Base-by-base conservation (phyloP, 37 sponge, comb jelly and placozoan genomes). In the Ianthella basta region DNA sequence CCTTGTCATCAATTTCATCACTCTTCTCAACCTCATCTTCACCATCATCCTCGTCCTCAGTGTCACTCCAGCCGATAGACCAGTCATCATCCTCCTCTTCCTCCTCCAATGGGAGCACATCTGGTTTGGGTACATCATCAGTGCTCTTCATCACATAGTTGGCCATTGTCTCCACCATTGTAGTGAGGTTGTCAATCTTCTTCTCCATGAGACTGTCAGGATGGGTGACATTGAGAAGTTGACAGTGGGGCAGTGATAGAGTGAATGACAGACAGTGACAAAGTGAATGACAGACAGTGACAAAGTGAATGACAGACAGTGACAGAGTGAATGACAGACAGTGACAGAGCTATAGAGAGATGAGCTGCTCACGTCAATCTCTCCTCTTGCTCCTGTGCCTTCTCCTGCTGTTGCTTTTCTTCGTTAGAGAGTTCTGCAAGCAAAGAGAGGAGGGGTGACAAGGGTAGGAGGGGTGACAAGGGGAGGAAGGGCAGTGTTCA, bases 31-130 rank as follows among this genome's bases (percentile, higher is more conserved):
- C 78, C 14, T 41, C 78, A 36, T 25, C 37, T 14, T 75, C 25
- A 50, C 25, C 16, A 3, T 75, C 78, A 75, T 41, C 53, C 37
- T 75, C 53, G 10, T 75, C 78, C 20, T 33, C 72, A 6, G 37
- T 44, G 40, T 75, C 78, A 75, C 78, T 75, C 78, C 78, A 75
- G 40, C 16, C 54, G 4, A 75, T 75, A 12, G 15, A 50, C 16
- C 78, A 39, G 53, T 13, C 15, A 30, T 69, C 70, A 3, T 75
- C 78, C 6, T 40, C 23, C 37, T 75, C 54, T 16, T 24, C 50
- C 44, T 41, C 78, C 0, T 41, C 53, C 54, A 2, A 4, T 23
- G 53, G 37, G 16, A 35, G 72, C 23, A 21, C 37, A 6, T 2
- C 3, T 6, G 33, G 15, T 4, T 15, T 41, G 25, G 16, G 2